Percentiles rank a stretch among this genome's conserved stretches.
These are phyloP conservation scores for Takifugu flavidus DNA, from an alignment of 2,113 vertebrate genomes.

Conservation along the genomic window DNA sequence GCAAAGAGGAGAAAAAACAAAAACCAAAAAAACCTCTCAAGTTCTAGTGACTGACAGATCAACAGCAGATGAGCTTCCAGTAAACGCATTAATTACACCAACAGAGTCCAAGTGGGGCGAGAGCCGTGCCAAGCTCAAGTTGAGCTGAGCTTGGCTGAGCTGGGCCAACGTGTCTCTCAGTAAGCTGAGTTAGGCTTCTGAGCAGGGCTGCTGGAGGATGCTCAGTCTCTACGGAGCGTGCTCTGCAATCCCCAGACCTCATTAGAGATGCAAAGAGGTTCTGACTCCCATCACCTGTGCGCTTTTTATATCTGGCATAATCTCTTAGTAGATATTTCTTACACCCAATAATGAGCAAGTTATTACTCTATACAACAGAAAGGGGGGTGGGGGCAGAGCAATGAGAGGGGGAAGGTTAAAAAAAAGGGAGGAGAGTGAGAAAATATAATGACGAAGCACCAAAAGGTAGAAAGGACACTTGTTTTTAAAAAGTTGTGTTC, in stretches of 20 bases:
- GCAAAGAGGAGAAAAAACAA: slow-evolving; percentile 37
- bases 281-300: slow-evolving; percentile 66
- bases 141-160: slow-evolving; percentile 20
- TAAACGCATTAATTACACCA: slow-evolving; percentile 65
- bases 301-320: slow-evolving; percentile 75
- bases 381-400: slow-evolving; percentile 22
- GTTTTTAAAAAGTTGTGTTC: slow-evolving; percentile 18
- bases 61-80: slow-evolving; percentile 44
- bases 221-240: slow-evolving; percentile 42
- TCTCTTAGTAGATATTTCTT: slow-evolving; percentile 74
- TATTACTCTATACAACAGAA: slow-evolving; percentile 70
- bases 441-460: slow-evolving; percentile 28
- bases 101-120: slow-evolving; percentile 43
- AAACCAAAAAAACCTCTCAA: slow-evolving; percentile 15
- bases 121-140: slow-evolving; percentile 38
- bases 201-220: slow-evolving; percentile 35
- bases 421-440: slow-evolving; percentile 2
- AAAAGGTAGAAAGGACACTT: slow-evolving; percentile 14
- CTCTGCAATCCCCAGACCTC: slow-evolving; percentile 58
- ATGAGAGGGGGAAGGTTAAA: slow-evolving; percentile 8
- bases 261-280: slow-evolving; percentile 70
- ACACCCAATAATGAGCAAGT: slow-evolving; percentile 74
- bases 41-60: slow-evolving; percentile 49
- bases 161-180: slow-evolving; percentile 27
- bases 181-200: slow-evolving; percentile 40